Conservation (phyloP, 2,888 invertebrate genomes). For the Enchytraeus crypticus region DNA sequence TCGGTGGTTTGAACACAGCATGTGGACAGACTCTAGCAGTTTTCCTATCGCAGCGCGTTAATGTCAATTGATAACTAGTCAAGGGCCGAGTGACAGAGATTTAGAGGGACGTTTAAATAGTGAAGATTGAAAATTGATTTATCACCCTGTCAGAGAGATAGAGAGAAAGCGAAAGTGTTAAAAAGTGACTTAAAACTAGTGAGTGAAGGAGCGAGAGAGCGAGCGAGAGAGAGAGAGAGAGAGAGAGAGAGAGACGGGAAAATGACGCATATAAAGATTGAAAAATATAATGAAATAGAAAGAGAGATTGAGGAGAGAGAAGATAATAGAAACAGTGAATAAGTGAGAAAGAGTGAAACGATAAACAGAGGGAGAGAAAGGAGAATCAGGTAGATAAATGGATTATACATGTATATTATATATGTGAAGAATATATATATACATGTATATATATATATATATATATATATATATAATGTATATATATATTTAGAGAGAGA, state of each 20-base stretch:
- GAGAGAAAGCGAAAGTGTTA: neutral
- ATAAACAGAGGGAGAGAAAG: neutral
- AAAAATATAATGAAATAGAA: no score
- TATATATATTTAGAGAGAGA: no score
- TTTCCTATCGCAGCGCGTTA: no score
- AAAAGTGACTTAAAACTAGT: neutral
- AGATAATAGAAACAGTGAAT: neutral
- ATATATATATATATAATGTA: no score
- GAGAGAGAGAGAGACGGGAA: slow-evolving; percentile 7
- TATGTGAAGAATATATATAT: neutral
- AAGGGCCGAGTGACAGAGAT: no score
- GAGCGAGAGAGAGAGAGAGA: slow-evolving; percentile 8
- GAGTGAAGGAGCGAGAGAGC: no score
- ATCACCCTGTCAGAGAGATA: neutral
- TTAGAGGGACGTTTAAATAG: no score
- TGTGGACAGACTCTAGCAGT: no score
- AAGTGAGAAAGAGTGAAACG: neutral
- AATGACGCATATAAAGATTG: no score
- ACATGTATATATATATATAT: neutral
- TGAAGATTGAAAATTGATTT: no score
- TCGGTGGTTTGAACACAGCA: no score
- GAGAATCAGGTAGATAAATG: neutral
- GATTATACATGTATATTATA: neutral
- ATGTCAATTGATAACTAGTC: no score
- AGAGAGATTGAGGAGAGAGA: neutral